phyloP scores from a whole-genome alignment of 2,113 vertebrate species.

The Notarius quadriscutis region DNA sequence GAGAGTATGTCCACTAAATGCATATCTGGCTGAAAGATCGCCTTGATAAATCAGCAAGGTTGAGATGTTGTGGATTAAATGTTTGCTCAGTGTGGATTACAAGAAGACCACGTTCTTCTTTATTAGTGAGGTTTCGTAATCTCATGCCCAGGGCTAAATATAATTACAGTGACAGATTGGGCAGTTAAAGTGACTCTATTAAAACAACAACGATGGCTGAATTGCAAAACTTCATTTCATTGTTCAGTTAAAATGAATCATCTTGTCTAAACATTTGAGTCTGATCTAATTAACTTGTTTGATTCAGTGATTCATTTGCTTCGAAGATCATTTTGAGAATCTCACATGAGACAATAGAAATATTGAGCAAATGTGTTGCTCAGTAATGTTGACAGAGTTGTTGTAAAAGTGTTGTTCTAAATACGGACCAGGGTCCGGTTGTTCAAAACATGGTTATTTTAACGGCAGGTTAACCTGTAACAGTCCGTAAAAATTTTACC shows the following conservation, averaged over 20 bases:
- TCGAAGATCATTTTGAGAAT: not conserved
- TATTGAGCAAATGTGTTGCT: not conserved
- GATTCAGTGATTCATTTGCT: not conserved
- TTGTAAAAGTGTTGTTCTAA: not conserved
- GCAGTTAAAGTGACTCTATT: slow-evolving; percentile 5
- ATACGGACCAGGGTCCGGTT: not conserved
- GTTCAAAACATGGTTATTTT: no score
- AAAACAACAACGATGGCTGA: not conserved
- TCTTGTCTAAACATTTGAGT: not conserved
- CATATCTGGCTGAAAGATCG: not conserved
- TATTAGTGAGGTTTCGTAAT: not conserved
- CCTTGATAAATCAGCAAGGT: not conserved
- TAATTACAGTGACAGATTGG: not conserved
- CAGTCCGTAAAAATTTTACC: no score
- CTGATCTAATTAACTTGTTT: not conserved
- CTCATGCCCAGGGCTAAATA: not conserved
- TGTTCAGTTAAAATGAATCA: not conserved
- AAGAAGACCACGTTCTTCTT: not conserved
- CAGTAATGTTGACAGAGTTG: not conserved
- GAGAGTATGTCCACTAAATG: not conserved
- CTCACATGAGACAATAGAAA: not conserved
- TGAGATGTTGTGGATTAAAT: not conserved
- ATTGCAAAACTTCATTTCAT: not conserved
- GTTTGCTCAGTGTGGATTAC: not conserved
- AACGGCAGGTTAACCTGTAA: no score